These are phyloP conservation scores for Heteropelma amictum DNA, from an alignment of 2,888 invertebrate genomes.

Conservation along the genomic window DNA sequence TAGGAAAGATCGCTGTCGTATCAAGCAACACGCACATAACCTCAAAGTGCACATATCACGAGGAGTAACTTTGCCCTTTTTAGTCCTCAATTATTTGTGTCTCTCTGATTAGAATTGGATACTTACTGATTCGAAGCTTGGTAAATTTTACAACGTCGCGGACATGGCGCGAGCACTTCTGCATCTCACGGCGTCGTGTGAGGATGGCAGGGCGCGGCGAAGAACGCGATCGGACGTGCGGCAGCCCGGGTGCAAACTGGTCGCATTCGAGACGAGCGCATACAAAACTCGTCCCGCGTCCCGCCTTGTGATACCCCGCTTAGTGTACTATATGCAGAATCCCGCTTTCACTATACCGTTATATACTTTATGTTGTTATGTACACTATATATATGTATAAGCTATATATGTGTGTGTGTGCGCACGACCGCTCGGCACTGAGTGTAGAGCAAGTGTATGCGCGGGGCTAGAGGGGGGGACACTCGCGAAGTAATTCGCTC, in stretches of 20 bases:
- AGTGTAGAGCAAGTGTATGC: not conserved
- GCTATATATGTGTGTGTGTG: too few relatives aligned
- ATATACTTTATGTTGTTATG: too few relatives aligned
- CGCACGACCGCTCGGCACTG: not conserved
- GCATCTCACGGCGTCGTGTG: conserved; percentile 71
- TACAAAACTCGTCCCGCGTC: conserved; percentile 44
- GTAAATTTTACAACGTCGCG: conserved; percentile 66
- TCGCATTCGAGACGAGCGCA: conserved; percentile 40
- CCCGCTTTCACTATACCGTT: not conserved
- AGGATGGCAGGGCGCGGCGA: conserved; percentile 53
- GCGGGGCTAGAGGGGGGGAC: not conserved
- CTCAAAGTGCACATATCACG: not conserved
- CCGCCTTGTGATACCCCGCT: conserved; percentile 1
- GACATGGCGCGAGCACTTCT: conserved; percentile 70
- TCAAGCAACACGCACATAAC: too few relatives aligned
- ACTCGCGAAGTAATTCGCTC: not conserved
- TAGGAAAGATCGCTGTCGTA: too few relatives aligned
- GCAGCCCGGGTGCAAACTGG: conserved; percentile 56
- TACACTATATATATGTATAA: too few relatives aligned
- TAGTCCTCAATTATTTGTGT: not conserved
- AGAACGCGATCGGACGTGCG: conserved; percentile 51
- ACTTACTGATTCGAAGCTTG: conserved; percentile 67
- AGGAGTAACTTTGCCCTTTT: not conserved
- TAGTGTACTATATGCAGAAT: not conserved
- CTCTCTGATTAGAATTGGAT: not conserved